A percentile compares a stretch with the other conserved stretches of the same genome.
These are phyloP conservation scores for Eristalis pertinax DNA, from an alignment of 2,888 invertebrate genomes.

Conservation along the genomic window DNA sequence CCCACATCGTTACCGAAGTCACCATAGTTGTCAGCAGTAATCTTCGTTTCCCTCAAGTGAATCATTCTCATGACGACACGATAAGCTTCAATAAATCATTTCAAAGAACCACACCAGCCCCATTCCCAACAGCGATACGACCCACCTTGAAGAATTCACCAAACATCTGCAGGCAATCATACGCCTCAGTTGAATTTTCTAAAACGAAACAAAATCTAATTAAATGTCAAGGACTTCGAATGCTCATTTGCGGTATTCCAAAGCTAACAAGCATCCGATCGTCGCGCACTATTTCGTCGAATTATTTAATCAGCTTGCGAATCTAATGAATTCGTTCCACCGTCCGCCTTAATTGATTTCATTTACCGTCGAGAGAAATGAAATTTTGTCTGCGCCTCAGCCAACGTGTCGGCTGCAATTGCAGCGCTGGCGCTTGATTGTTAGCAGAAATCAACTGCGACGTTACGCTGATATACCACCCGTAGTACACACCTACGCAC, in stretches of 20 bases:
- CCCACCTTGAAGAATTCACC: neutral
- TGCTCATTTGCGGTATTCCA: neutral
- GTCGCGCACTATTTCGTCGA: neutral
- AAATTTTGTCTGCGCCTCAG: neutral
- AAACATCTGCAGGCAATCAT: neutral
- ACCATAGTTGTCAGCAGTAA: neutral
- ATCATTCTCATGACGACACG: neutral
- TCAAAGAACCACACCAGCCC: neutral
- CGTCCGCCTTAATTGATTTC: slow-evolving; percentile 1
- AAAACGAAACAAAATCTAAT: neutral
- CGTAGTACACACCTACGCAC: too few relatives aligned
- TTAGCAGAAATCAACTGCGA: neutral
- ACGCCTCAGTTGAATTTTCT: neutral
- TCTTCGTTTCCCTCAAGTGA: neutral
- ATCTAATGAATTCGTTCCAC: neutral
- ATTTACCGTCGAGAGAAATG: neutral
- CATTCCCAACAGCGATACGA: neutral
- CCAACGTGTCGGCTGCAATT: neutral
- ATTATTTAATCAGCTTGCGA: slow-evolving; percentile 11
- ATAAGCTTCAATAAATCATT: neutral
- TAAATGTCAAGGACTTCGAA: neutral
- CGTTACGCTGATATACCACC: too few relatives aligned
- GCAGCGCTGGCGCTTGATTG: neutral
- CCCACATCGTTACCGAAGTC: too few relatives aligned
- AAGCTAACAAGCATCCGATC: neutral